Conservation (phyloP, 2,888 invertebrate genomes). For the Caenorhabditis panamensis region DNA sequence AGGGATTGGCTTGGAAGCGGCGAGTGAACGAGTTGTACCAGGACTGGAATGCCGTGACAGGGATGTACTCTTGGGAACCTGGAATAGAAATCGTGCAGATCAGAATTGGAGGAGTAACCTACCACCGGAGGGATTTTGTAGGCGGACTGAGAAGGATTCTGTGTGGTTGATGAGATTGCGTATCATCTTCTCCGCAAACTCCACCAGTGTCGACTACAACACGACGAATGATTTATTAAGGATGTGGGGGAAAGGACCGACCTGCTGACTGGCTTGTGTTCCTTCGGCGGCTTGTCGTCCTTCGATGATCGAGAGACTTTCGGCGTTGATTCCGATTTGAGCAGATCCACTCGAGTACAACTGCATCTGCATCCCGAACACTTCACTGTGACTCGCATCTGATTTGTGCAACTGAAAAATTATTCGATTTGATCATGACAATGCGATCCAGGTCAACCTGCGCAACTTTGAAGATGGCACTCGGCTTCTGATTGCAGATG, state of each 20-base stretch:
- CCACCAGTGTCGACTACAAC: constrained; percentile 82
- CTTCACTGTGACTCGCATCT: constrained; percentile 51
- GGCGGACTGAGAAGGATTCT: constrained; percentile 90
- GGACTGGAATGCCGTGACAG: constrained; percentile 90
- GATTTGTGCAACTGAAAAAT: constrained; percentile 62
- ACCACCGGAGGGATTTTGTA: constrained; percentile 66
- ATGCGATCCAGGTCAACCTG: constrained; percentile 82
- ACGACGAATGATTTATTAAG: constrained; percentile 42
- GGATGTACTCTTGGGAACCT: constrained; percentile 86
- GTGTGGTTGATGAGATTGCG: constrained; percentile 94
- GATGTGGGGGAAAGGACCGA: constrained; percentile 16
- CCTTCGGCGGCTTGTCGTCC: constrained; percentile 79
- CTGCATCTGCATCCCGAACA: constrained; percentile 54
- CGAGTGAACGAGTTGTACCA: constrained; percentile 96
- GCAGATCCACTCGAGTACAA: constrained; percentile 54
- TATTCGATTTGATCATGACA: not conserved
- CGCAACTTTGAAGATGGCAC: constrained; percentile 96
- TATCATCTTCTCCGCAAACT: constrained; percentile 90
- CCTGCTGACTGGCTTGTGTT: constrained; percentile 79
- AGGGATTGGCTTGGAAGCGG: constrained; percentile 85
- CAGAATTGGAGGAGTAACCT: not conserved
- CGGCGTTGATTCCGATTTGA: constrained; percentile 91
- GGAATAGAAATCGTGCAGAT: not conserved
- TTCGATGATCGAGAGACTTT: constrained; percentile 85
- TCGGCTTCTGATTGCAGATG: constrained; percentile 94